Evolutionary conservation across 2,113 vertebrate species (phyloP).

Genomic region (Heterocephalus glaber): DNA sequence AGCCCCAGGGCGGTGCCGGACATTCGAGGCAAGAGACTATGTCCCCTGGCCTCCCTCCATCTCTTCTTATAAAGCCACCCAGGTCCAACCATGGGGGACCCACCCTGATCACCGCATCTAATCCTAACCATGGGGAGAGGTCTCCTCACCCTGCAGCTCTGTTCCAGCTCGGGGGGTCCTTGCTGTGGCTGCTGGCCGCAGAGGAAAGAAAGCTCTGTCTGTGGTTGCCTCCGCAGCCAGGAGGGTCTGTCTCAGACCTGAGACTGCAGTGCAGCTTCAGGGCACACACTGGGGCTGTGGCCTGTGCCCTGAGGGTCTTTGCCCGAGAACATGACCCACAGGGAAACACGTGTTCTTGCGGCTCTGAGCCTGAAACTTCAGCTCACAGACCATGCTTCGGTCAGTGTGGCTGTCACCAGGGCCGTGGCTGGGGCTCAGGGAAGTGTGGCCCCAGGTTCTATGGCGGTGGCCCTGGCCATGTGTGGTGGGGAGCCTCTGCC

Average conservation of each 20-base stretch:
- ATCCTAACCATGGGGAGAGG: background rate
- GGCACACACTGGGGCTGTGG: no score
- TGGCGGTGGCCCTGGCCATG: background rate
- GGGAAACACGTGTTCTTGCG: no score
- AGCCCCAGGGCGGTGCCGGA: background rate
- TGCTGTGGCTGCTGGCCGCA: no score
- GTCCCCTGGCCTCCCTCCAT: background rate
- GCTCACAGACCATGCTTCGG: background rate
- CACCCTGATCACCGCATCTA: background rate
- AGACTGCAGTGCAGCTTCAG: no score
- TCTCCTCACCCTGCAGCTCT: background rate
- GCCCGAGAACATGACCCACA: background rate
- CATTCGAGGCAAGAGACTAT: background rate
- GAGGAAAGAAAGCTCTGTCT: background rate
- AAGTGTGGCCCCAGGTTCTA: background rate
- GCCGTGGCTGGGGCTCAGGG: no score
- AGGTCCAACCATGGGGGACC: background rate
- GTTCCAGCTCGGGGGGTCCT: background rate
- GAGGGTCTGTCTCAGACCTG: background rate
- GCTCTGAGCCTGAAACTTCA: background rate
- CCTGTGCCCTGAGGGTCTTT: background rate
- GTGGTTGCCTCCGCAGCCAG: no score
- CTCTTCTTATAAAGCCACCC: background rate
- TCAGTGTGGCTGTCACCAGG: no score
- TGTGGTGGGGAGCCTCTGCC: background rate